phyloP scores from a whole-genome alignment of 1,140 invertebrate species.

The Tetramorium alpestre region DNA sequence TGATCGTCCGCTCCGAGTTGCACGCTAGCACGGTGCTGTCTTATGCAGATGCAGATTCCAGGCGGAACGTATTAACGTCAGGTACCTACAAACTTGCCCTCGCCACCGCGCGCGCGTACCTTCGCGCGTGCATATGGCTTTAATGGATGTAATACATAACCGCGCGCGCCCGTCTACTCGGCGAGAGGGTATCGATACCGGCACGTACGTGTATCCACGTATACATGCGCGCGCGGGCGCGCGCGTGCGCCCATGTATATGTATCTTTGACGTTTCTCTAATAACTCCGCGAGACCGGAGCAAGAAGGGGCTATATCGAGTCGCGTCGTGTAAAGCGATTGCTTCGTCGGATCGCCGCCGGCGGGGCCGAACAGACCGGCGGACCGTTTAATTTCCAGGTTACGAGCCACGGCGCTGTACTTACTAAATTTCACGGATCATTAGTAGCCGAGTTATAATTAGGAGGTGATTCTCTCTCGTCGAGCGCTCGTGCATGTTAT shows the following conservation, averaged over 20 bases:
- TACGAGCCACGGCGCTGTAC: constrained; percentile 50
- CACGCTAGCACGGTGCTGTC: constrained; percentile 64
- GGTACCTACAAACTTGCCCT: constrained; percentile 74
- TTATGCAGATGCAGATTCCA: constrained; percentile 72
- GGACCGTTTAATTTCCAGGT: constrained; percentile 59
- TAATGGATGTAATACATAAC: constrained; percentile 76
- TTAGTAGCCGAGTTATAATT: constrained; percentile 63
- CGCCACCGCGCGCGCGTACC: constrained; percentile 69
- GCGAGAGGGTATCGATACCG: constrained; percentile 67
- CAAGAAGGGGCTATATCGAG: constrained; percentile 32
- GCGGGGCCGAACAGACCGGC: constrained; percentile 33
- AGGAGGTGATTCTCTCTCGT: constrained; percentile 47
- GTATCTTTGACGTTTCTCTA: constrained; percentile 62
- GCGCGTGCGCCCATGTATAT: neutral
- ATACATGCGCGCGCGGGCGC: neutral
- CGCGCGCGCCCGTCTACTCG: constrained; percentile 55
- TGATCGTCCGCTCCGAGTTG: constrained; percentile 11
- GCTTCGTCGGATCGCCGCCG: constrained; percentile 39
- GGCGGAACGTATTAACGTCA: constrained; percentile 73
- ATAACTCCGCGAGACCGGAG: constrained; percentile 51
- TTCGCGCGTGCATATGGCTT: constrained; percentile 76
- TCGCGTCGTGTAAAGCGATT: constrained; percentile 57
- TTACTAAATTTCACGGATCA: constrained; percentile 62
- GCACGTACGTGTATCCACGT: neutral
- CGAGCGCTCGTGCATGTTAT: constrained; percentile 62